These are phyloP conservation scores for Onchidella celtica DNA, from an alignment of 2,888 invertebrate species.

Conservation along the genomic window DNA sequence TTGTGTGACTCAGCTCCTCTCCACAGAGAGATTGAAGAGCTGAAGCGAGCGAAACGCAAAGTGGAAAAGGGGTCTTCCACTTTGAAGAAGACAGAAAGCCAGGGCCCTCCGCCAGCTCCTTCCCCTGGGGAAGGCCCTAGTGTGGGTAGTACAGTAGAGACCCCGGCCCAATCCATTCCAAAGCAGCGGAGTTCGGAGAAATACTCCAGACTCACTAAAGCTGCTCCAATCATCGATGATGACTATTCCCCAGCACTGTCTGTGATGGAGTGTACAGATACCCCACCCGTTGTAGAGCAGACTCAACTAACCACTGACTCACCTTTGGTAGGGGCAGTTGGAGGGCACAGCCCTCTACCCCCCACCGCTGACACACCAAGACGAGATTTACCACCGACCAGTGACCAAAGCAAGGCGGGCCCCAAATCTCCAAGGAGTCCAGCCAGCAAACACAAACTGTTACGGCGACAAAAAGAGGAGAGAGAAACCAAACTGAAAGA, in stretches of 20 bases:
- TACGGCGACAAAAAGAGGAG: constrained; percentile 50
- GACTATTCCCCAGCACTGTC: constrained; percentile 55
- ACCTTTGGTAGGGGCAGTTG: constrained; percentile 24
- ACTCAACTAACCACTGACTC: constrained; percentile 2
- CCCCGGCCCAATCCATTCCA: constrained; percentile 70
- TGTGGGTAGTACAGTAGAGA: constrained; percentile 56
- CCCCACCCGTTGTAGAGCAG: constrained; percentile 34
- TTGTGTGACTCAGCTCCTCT: constrained; percentile 44
- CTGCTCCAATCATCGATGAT: constrained; percentile 53
- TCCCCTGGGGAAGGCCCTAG: constrained; percentile 30
- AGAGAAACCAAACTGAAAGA: constrained; percentile 47
- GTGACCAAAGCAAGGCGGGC: constrained; percentile 32
- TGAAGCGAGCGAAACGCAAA: constrained; percentile 48
- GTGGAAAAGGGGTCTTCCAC: constrained; percentile 61
- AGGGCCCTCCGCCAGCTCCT: constrained; percentile 26
- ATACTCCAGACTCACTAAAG: constrained; percentile 45
- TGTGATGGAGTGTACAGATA: constrained; percentile 59
- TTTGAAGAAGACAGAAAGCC: constrained; percentile 50
- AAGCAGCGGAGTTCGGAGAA: constrained; percentile 52
- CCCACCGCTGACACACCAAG: constrained; percentile 13
- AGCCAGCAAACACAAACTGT: constrained; percentile 39
- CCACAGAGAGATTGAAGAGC: constrained; percentile 31
- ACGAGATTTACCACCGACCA: constrained; percentile 38
- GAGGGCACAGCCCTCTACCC: neutral
- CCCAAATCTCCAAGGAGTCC: constrained; percentile 43